Conservation (phyloP, 2,888 invertebrate genomes). For the Xylota sylvarum region DNA sequence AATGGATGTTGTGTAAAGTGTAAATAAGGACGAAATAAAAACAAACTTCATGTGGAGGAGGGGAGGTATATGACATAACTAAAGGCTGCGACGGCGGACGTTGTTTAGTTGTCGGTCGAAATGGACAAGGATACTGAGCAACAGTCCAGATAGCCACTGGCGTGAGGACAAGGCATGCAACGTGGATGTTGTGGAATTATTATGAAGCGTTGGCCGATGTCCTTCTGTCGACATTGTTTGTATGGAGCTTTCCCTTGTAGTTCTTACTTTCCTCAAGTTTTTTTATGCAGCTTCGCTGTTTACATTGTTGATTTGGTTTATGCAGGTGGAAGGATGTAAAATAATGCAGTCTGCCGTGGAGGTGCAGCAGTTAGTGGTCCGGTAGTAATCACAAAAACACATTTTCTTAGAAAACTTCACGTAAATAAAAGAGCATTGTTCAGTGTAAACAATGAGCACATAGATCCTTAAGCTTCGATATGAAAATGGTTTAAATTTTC, state of each 20-base stretch:
- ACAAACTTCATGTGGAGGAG: background rate
- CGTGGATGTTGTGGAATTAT: background rate
- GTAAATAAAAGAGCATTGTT: slow-evolving; percentile 13
- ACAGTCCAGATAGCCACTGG: background rate
- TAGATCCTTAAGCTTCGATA: background rate
- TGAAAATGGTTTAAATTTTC: background rate
- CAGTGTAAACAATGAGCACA: background rate
- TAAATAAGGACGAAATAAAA: slow-evolving; percentile 26
- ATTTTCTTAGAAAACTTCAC: background rate
- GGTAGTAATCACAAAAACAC: background rate
- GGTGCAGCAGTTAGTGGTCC: background rate
- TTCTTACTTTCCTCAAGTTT: background rate
- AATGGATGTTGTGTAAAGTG: slow-evolving; percentile 18
- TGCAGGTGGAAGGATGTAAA: background rate
- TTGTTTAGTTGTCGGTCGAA: background rate
- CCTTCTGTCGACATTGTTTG: slow-evolving; percentile 14
- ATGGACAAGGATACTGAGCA: slow-evolving; percentile 1
- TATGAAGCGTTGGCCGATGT: slow-evolving; percentile 6
- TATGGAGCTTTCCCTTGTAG: background rate
- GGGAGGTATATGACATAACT: background rate
- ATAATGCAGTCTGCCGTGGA: background rate
- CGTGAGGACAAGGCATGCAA: background rate
- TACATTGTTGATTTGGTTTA: slow-evolving; percentile 38
- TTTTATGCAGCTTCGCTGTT: slow-evolving; percentile 20
- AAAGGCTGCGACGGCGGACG: background rate